Base-by-base conservation (phyloP, 2,113 vertebrate species). In the Phycodurus eques region DNA sequence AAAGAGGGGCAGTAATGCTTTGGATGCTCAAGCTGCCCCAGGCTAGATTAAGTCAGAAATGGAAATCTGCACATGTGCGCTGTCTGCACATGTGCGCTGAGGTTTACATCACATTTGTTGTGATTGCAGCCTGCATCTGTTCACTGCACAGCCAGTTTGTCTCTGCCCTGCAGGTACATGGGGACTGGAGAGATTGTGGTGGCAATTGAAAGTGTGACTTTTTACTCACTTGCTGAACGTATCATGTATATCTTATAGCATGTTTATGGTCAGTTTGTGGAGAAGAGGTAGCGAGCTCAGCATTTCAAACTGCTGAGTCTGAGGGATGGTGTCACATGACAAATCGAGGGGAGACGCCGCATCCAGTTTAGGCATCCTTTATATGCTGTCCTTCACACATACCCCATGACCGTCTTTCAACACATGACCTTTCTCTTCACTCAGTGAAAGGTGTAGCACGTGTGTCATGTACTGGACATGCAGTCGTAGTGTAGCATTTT, bases 261-360 rank as follows among this genome's bases (percentile, higher is more conserved):
- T 12, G 60, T 43, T 46, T 12, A 6, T 46, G 42, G 63, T 65
- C 63, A 14, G 64, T 76, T 70, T 82, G 70, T 82, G 51, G 1
- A 64, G 66, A 46, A 6, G 51, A 66, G 73, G 67, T 77, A 76
- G 79, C 79, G 78, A 61, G 79, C 84, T 87, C 81, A 77, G 79
- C 85, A 73, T 75, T 86, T 76, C 70, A 89, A 91, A 90, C 77
- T 91, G 91, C 91, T 91, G 91, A 92, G 83, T 85, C 77, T 81
- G 83, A 82, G 73, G 71, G 73, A 82, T 74, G 64, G 76, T 87
- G 89, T 91, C 91, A 80, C 83, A 86, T 89, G 88, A 90, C 92
- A 92, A 93, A 91, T 90, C 78, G 85, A 81, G 82, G 76, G 80
- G 79, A 87, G 86, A 83, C 79, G 85, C 88, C 82, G 84, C 87